These are phyloP conservation scores for Tupaia tana DNA, from an alignment of 2,113 vertebrate species.

Conservation along the genomic window DNA sequence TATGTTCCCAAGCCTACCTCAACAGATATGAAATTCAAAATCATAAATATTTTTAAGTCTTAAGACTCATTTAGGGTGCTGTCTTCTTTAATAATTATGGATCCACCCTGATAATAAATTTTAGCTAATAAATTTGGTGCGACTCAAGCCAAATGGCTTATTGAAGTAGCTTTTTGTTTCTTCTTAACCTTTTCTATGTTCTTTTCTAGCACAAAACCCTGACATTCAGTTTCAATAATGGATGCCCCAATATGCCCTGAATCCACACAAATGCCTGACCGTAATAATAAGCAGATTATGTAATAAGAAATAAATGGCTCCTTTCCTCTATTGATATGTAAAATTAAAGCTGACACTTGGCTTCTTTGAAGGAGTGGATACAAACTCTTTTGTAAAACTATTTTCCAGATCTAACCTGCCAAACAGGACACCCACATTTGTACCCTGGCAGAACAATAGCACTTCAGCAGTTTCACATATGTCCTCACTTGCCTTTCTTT, in stretches of 20 bases:
- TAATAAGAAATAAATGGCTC: slow-evolving; percentile 54
- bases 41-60: neutral
- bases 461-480: neutral
- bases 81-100: neutral
- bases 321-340: slow-evolving; percentile 17
- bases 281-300: slow-evolving; percentile 65
- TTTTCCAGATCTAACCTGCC: slow-evolving; percentile 3
- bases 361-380: slow-evolving; percentile 14
- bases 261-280: slow-evolving; percentile 40
- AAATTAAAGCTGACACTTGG: slow-evolving; percentile 10
- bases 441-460: neutral
- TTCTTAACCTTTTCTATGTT: neutral
- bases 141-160: slow-evolving; percentile 31
- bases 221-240: slow-evolving; percentile 17
- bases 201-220: neutral
- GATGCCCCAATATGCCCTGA: slow-evolving; percentile 10
- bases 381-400: slow-evolving; percentile 29
- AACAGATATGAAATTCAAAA: slow-evolving; percentile 3
- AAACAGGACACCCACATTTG: neutral
- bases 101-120: neutral
- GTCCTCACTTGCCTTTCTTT: neutral
- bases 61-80: slow-evolving; percentile 15
- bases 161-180: slow-evolving; percentile 9
- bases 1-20: neutral
- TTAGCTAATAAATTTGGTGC: slow-evolving; percentile 51